phyloP scores from a whole-genome alignment of 2,113 vertebrate genomes.

The Lamprotornis superbus region DNA sequence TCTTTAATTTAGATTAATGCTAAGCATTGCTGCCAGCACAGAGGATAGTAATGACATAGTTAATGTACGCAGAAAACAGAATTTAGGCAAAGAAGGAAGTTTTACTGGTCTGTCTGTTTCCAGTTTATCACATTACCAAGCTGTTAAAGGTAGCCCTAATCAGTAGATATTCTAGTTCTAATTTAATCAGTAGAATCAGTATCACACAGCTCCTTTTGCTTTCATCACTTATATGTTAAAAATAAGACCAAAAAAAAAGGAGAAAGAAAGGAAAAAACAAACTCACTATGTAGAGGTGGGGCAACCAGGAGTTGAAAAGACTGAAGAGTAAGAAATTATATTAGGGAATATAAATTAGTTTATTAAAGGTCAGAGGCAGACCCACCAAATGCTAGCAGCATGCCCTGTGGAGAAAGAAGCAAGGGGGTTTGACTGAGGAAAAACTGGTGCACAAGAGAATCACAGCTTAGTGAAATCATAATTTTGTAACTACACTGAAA shows the following conservation, averaged over 20 bases:
- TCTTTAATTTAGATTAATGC: conserved; percentile 13
- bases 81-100: conserved; percentile 7
- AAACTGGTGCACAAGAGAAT: neutral
- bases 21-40: neutral
- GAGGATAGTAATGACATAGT: neutral
- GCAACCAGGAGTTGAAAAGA: neutral
- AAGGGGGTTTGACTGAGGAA: neutral
- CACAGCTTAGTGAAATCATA: neutral
- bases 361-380: neutral
- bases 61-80: neutral
- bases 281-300: neutral
- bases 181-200: neutral
- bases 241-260: neutral
- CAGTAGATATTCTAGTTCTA: conserved; percentile 7
- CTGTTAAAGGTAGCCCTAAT: conserved; percentile 36
- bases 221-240: neutral
- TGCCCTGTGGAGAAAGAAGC: neutral
- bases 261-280: neutral
- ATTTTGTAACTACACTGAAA: neutral
- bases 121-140: conserved; percentile 54
- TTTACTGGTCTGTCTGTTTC: conserved; percentile 40
- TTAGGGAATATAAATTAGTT: neutral
- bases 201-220: neutral
- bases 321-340: neutral
- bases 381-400: neutral